Evolutionary conservation across 1,140 invertebrate species (phyloP), one percentile per base, ranked within the genome.

Genomic region (Maniola jurtina): DNA sequence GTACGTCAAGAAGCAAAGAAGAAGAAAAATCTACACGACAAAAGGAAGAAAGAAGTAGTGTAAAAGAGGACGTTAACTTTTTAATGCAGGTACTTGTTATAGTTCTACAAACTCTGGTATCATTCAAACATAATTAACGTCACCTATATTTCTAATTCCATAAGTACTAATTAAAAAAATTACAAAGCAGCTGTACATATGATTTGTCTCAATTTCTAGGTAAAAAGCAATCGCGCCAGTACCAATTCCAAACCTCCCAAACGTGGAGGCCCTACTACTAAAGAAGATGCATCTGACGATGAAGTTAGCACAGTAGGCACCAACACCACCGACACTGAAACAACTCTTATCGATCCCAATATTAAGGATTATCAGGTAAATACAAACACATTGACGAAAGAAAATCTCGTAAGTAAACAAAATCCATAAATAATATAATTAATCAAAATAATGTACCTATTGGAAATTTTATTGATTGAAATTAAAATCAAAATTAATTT

Each of bases 11-110:
- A 83, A 89, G 80, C 80, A 89, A 80, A 81, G 89, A 92, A 80
- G 87, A 86, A 75, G 88, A 88, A 72, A 90, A 86, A 67, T 57
- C 76, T 56, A 63, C 48, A 57, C 70, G 73, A 60, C 34, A 61
- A 68, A 84, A 86, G 76, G 86, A 89, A 76, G 85, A 84, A 40
- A 65, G 76, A 68, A 45, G 64, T 45, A 70, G 77, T 56, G 69
- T 83, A 14, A 92, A 92, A 70, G 89, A 93, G 14, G 93, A 94
- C 72, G 92, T 93, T 11, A 93, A 92, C 70, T 94, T 94, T 74
- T 89, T 93, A 61, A 92, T 93, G 72, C 92, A 93, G 90, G 93
- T 93, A 75, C 70, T 11, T 61, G 2, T 9, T 40, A 40, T 40
- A 40, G 10, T 40, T 9, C 7, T 40, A 47, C 56, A 35, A 47